Evolutionary conservation across 2,113 vertebrate genomes (phyloP).

Genomic region (Orientallactaga bullata): DNA sequence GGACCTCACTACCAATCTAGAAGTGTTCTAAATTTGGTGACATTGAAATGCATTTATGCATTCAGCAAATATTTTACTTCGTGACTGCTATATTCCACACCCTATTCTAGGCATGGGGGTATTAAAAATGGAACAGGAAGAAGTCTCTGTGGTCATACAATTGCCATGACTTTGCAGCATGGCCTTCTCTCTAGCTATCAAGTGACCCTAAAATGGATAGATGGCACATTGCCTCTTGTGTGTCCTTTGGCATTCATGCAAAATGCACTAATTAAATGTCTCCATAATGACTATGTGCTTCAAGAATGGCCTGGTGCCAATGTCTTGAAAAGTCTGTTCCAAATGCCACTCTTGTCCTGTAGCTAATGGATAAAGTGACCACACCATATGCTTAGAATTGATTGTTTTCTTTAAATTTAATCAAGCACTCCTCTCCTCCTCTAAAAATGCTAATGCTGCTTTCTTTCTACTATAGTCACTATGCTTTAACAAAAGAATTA

Average conservation of each 20-base stretch:
- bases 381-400: constrained; percentile 53
- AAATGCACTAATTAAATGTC: constrained; percentile 81
- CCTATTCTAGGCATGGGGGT: background rate
- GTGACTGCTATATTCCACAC: background rate
- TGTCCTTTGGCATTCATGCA: constrained; percentile 72
- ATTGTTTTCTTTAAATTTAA: constrained; percentile 79
- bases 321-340: constrained; percentile 72
- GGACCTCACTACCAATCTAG: background rate
- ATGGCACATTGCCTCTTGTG: constrained; percentile 57
- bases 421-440: constrained; percentile 44
- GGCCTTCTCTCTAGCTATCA: constrained; percentile 36
- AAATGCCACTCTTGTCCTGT: constrained; percentile 68
- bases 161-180: constrained; percentile 33
- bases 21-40: background rate
- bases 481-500: constrained; percentile 73
- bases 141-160: background rate
- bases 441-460: constrained; percentile 66
- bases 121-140: constrained; percentile 24
- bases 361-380: constrained; percentile 77
- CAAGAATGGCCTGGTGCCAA: constrained; percentile 74
- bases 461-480: constrained; percentile 46
- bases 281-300: constrained; percentile 72
- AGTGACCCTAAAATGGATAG: constrained; percentile 58
- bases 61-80: constrained; percentile 52
- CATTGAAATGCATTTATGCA: constrained; percentile 5